Evolutionary conservation across 2,113 vertebrate genomes (phyloP), one percentile per base, ranked within the genome.

Genomic region (Mirza zaza): DNA sequence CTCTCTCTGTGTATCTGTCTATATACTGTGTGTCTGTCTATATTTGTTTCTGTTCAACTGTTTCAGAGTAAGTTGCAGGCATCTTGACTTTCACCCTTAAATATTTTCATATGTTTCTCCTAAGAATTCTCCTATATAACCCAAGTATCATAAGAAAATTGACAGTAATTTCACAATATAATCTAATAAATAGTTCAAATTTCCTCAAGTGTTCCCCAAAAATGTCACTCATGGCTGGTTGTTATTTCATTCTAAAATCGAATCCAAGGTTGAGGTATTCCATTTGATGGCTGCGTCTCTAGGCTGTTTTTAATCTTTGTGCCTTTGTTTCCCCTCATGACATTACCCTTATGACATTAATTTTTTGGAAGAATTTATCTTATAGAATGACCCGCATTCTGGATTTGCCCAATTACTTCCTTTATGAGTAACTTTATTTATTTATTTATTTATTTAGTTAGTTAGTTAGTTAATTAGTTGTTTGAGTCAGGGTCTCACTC

Each of bases 61-160:
- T 73, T 67, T 73, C 90, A 68, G 90, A 87, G 12, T 71, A 83
- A 84, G 55, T 82, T 93, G 23, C 8, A 77, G 23, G 6, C 84
- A 76, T 71, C 29, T 83, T 85, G 73, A 76, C 32, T 83, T 94
- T 91, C 20, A 83, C 39, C 39, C 4, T 84, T 77, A 63, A 55
- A 59, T 55, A 81, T 5, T 88, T 71, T 71, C 67, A 50, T 86
- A 50, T 86, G 45, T 81, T 96, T 90, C 71, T 95, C 34, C 63
- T 75, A 87, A 85, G 59, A 70, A 87, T 82, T 96, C 21, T 88
- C 77, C n/a, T 76, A 3, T 65, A 57, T 93, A 39, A 61, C 42
- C 67, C 67, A 82, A 70, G 36, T 82, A 50, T 85, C 17, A 63
- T 86, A 95, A 94, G 90, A 93, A 94, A 94, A 76, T 63, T 45